A percentile compares a stretch with the other conserved stretches of the same genome.
Conservation (phyloP, 2,888 invertebrate species). For the Urechis unicinctus region DNA sequence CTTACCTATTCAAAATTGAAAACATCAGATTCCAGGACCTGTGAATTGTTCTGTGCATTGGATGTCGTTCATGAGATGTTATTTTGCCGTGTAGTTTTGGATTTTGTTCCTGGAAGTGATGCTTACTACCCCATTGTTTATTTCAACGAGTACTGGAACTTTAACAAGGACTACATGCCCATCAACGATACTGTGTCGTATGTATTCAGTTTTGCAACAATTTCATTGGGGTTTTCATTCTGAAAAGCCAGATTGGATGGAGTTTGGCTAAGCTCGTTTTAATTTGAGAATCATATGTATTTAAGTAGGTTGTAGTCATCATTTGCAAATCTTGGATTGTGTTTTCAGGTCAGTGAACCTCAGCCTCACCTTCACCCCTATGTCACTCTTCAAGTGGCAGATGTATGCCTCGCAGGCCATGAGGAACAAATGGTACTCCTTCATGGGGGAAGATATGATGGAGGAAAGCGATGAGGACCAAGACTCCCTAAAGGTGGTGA, state of each 20-base stretch:
- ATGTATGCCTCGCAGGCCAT: slow-evolving; percentile 91
- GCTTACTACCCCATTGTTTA: slow-evolving; percentile 90
- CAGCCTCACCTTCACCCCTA: slow-evolving; percentile 62
- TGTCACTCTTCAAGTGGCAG: slow-evolving; percentile 97
- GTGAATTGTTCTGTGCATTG: neutral
- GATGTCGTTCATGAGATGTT: neutral
- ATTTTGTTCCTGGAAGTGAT: slow-evolving; percentile 77
- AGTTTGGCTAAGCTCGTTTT: too few relatives aligned
- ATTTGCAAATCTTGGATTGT: neutral
- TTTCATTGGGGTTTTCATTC: too few relatives aligned
- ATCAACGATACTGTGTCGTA: slow-evolving; percentile 77
- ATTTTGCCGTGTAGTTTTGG: slow-evolving; percentile 58
- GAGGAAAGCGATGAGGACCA: slow-evolving; percentile 56
- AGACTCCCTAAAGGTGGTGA: slow-evolving; percentile 58
- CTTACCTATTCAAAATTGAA: too few relatives aligned
- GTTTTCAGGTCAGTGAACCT: slow-evolving; percentile 42
- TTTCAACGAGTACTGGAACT: slow-evolving; percentile 98
- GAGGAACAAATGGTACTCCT: slow-evolving; percentile 72
- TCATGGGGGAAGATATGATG: slow-evolving; percentile 54
- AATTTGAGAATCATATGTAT: too few relatives aligned
- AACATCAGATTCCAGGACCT: too few relatives aligned
- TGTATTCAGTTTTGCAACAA: slow-evolving; percentile 22
- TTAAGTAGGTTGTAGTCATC: neutral
- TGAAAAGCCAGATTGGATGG: too few relatives aligned
- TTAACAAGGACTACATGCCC: slow-evolving; percentile 77